Base-by-base conservation (phyloP, 2,113 vertebrate genomes). In the Stigmatopora argus region DNA sequence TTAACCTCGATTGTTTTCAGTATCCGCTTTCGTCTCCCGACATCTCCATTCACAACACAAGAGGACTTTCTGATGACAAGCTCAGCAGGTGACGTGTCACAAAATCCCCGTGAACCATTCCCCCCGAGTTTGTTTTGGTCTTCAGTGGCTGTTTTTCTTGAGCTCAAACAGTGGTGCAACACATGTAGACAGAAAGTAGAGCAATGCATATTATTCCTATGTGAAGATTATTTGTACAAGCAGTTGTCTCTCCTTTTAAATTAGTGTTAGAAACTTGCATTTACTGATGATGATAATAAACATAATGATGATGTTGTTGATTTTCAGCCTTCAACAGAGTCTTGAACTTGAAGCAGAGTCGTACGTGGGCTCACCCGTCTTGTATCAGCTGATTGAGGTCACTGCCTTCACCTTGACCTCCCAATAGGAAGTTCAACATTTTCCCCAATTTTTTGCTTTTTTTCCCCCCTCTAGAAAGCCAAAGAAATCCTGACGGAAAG, bases 401-500 rank as follows among this genome's bases (percentile, higher is more conserved):
- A 35, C 7, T 1, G 12, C 59, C 58, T 19, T 73, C n/a, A 52
- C 26, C 15, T 17, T 19, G n/a, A 4, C 34, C 31, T 4, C 31
- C 4, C 21, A 35, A 38, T 11, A 35, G 1, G 11, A 35, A 21
- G 23, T 56, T 31, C 23, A 56, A 56, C 53, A 3, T 17, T 56
- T 17, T 56, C 23, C 38, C 4, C 38, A 56, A 11, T 23, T 34
- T 17, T 44, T 51, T 15, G 1, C 12, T 15, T 64, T 41, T 31
- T n/a, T 38, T 41, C 38, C 35, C 2, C 69, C 5, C 45, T 18
- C 12, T 85, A 98, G 96, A 98, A 97, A 83, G 95, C 95, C 13
- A 98, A 98, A 85, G 96, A 98, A 87, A 95, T 98, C 83, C 92
- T 98, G 74, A 98, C 96, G 0, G 92, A 95, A 62, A 98, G 96